A percentile compares a stretch with the other conserved stretches of the same genome.
Evolutionary conservation across 1,140 invertebrate species (phyloP).

Genomic region (Danaus plexippus): DNA sequence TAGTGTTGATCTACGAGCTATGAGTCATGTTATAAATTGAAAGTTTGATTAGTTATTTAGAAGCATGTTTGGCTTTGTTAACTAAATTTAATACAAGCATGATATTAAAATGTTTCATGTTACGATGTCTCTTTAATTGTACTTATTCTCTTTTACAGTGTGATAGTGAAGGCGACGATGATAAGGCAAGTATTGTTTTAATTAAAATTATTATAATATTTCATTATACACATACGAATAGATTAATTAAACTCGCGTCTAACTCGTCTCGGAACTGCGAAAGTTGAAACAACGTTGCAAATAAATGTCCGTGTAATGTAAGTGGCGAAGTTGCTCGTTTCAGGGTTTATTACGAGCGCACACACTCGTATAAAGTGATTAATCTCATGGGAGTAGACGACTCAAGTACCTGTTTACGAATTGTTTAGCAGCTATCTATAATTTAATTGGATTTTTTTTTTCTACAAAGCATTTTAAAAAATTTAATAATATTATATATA

Average conservation of each 20-base stretch:
- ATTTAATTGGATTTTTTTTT: conserved; percentile 23
- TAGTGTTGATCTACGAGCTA: conserved; percentile 26
- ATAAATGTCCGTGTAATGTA: conserved; percentile 63
- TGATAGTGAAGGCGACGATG: conserved; percentile 91
- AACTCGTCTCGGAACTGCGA: conserved; percentile 39
- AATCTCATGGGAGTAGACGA: conserved; percentile 44
- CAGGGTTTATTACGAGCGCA: conserved; percentile 45
- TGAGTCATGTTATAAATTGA: conserved; percentile 17
- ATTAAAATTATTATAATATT: conserved; percentile 21
- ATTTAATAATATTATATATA: no score
- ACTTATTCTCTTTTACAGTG: conserved; percentile 78
- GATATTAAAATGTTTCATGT: background rate
- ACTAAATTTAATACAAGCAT: conserved; percentile 7
- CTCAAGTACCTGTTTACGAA: conserved; percentile 53
- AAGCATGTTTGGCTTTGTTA: conserved; percentile 17
- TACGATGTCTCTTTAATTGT: background rate
- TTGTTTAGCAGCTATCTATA: conserved; percentile 39
- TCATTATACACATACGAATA: conserved; percentile 27
- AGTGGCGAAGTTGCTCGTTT: conserved; percentile 57
- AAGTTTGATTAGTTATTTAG: conserved; percentile 17
- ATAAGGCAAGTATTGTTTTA: conserved; percentile 78
- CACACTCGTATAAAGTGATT: conserved; percentile 38
- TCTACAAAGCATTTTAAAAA: conserved; percentile 11
- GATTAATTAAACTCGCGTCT: conserved; percentile 53
- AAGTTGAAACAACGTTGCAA: conserved; percentile 53